Evolutionary conservation across 2,797 vertebrate genomes (phyloP), one percentile per base, ranked within the genome.

Genomic region (Oceanodroma leucorhoa): DNA sequence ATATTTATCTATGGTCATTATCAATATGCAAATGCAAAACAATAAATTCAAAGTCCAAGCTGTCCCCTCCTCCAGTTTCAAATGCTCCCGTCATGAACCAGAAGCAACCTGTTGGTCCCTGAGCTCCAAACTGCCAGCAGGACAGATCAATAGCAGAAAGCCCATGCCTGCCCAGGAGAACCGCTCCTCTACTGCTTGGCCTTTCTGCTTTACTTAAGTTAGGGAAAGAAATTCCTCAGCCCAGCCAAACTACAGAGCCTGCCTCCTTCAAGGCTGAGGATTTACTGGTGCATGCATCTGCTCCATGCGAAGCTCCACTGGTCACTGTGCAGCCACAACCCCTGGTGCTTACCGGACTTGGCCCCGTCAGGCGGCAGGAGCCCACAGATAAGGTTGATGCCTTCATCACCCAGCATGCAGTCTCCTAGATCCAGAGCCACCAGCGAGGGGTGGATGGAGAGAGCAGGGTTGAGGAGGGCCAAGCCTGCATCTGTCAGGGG

Each of bases 401-500:
- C 99, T 97, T 99, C 98, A 73, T 99, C 99, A 77, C 99, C 99
- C 93, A 99, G 97, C 98, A 99, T 98, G 95, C 99, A 99, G 97
- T 99, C 99, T 57, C 99, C 99, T 65, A 99, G 98, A 86, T 99
- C 99, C 98, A 99, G 98, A 89, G 99, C 98, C 94, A 99, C 98
- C 50, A 99, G 98, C 1, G 99, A 98, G 3, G 99, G 99, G 96
- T 99, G 99, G 70, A 98, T 98, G 41, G 99, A 98, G 95, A 99
- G 98, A 17, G 99, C 98, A 8, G 98, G 95, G 95, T 99, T 99
- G 95, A 99, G 97, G 83, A 99, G 98, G 89, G 99, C 98, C 97
- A 99, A 95, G 55, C 99, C 99, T 0, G 98, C 98, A 57, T 99
- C 99, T 87, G 99, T 97, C 86, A 99, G 98, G 13, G 99, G 99